Base-by-base conservation (phyloP, 1,140 invertebrate species). In the Drosophila orena region DNA sequence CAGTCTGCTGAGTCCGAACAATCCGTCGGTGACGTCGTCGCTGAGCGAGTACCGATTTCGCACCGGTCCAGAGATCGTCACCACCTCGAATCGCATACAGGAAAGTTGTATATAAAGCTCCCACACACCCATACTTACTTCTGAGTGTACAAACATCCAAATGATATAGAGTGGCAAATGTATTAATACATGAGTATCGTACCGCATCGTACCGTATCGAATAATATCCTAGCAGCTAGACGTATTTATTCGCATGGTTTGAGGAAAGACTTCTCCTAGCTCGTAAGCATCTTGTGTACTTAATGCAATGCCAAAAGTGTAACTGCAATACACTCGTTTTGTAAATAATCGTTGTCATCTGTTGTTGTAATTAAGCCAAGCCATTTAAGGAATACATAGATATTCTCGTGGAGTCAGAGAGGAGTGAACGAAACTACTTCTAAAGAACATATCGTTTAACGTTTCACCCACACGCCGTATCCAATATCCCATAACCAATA, bases 81-180 rank as follows among this genome's bases (percentile, higher is more conserved):
- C 96, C 73, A 96, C 96, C 49, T 96, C 96, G 46, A 96, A 96
- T 93, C 94, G 96, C 79, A 96, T 97, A 93, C 96, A 97, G 93
- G 96, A 97, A 93, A 96, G 96, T 93, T 97, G 96, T 95, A 97
- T 97, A 95, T 97, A 96, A 95, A 84, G 47, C 64, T 56, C 49
- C 46, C 37, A 66, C 37, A 66, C 35, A 54, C 61, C 40, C 56
- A 81, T 81, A 81, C 58, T 77, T 79, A 77, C 79, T 58, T 69
- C 68, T 81, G 71, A 79, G 57, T 81, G 61, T 72, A 77, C 75
- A 77, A 77, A 52, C 34, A 77, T 72, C 50, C 50, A 77, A 77
- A 80, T 49, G 69, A 56, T 59, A 64, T 38, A 74, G 46, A 57
- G 44, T 55, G 60, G 61, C 42, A 72, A 55, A 37, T 81, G 72